Conservation (phyloP, 2,888 invertebrate species). For the Ophion costatus region DNA sequence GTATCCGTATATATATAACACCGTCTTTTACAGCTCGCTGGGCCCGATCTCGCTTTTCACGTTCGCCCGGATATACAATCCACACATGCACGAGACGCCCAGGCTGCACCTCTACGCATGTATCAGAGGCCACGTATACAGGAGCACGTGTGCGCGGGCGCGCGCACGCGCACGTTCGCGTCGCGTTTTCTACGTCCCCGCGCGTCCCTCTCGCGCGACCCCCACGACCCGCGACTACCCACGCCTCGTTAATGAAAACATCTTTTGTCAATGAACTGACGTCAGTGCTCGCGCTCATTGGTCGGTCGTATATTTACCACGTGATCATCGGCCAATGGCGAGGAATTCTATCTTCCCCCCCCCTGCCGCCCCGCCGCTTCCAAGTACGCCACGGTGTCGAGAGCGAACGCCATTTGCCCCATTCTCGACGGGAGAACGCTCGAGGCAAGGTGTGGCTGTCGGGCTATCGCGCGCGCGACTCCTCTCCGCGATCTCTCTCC, state of each 20-base stretch:
- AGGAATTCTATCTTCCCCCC: slow-evolving; percentile 22
- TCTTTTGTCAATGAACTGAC: slow-evolving; percentile 85
- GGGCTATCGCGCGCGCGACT: slow-evolving; percentile 63
- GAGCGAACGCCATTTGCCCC: slow-evolving; percentile 78
- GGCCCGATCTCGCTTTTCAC: slow-evolving; percentile 15
- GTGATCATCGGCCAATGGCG: slow-evolving; percentile 83
- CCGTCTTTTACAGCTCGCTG: slow-evolving; percentile 35
- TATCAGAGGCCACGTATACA: neutral
- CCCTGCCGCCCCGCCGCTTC: slow-evolving; percentile 57
- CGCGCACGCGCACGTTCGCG: slow-evolving; percentile 38
- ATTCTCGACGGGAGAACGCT: slow-evolving; percentile 80
- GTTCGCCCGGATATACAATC: neutral
- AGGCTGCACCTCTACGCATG: neutral
- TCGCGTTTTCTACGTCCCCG: slow-evolving; percentile 32
- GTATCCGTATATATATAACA: neutral
- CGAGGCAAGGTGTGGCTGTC: slow-evolving; percentile 80
- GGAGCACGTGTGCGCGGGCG: slow-evolving; percentile 26
- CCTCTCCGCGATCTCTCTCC: slow-evolving; percentile 58
- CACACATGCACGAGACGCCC: too few relatives aligned
- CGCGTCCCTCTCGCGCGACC: slow-evolving; percentile 55
- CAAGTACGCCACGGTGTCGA: slow-evolving; percentile 4
- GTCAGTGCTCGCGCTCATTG: slow-evolving; percentile 82
- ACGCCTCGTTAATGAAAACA: slow-evolving; percentile 82
- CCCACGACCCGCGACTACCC: slow-evolving; percentile 75
- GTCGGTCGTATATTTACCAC: slow-evolving; percentile 78